These are phyloP conservation scores for Lasioglossum baleicum DNA, from an alignment of 1,140 invertebrate species.

Conservation along the genomic window DNA sequence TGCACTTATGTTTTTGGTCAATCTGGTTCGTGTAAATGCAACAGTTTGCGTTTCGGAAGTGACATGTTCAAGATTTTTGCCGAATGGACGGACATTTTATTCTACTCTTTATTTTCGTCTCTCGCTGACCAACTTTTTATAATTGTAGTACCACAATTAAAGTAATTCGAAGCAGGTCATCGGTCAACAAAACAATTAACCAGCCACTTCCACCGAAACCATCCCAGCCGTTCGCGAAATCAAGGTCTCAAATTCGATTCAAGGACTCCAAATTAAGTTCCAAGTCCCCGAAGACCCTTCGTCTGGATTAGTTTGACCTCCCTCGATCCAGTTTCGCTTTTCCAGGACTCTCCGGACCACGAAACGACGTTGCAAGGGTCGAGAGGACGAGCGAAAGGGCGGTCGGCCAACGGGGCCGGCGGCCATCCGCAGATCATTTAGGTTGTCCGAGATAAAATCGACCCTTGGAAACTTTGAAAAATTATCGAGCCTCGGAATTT, in stretches of 20 bases:
- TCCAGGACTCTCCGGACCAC: not conserved
- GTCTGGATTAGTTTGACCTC: conserved; percentile 1
- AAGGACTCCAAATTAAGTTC: not conserved
- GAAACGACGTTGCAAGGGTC: not conserved
- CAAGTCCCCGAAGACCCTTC: not conserved
- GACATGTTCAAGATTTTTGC: too few relatives aligned
- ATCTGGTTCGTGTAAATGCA: too few relatives aligned
- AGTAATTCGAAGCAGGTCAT: too few relatives aligned
- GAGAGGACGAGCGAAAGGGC: not conserved
- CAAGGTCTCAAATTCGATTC: not conserved
- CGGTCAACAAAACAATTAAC: too few relatives aligned
- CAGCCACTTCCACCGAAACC: not conserved
- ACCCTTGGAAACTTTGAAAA: conserved; percentile 27
- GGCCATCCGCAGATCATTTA: not conserved
- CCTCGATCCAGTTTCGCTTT: not conserved
- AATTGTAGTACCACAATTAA: too few relatives aligned
- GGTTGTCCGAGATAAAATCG: too few relatives aligned
- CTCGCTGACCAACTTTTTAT: too few relatives aligned
- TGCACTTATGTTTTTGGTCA: too few relatives aligned
- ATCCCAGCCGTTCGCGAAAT: not conserved
- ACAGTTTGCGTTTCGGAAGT: too few relatives aligned
- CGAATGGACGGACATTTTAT: too few relatives aligned
- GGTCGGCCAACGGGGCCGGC: not conserved
- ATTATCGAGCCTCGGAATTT: conserved; percentile 34
- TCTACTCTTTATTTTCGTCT: too few relatives aligned